Base-by-base conservation (phyloP, 35 echinoderm and acorn worm species). In the Holothuria glaberrima region DNA sequence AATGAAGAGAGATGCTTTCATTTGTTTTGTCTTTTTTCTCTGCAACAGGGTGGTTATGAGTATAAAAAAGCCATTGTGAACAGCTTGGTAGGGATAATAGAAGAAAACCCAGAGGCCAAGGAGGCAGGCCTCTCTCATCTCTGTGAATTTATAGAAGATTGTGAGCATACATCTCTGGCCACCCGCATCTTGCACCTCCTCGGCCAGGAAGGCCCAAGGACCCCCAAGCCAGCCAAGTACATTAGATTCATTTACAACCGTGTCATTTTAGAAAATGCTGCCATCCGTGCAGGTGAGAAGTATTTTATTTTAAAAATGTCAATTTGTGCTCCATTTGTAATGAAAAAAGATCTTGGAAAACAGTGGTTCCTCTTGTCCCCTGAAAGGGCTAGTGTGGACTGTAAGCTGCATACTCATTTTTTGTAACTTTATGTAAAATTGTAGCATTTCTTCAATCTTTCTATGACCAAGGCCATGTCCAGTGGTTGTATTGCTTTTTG, bases 141-240 rank as follows among this genome's bases (percentile, higher is more conserved):
- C 18, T 99, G 97, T 95, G 97, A 99, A 65, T 99, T 99, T 75
- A 99, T 99, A 68, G 93, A 99, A 67, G 97, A 99, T 74, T 99
- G 97, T 73, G 97, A 99, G 77, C 97, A 99, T 59, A 95, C 93
- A 12, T 95, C 93, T 22, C 75, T 99, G 57, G 97, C 97, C 13
- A 94, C 91, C 12, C 93, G 97, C 45, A 99, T 99, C 84, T 75
- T 99, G 33, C 97, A 99, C 58, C 93, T 99, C 34, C 86, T 99
- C 7, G 97, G 97, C 13, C 93, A 93, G 21, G 97, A 99, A 69
- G 97, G 97, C 6, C 97, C 97, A 33, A 91, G 96, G 62, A 94
- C 97, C n/a, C 88, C 88, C n/a, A 88, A 86, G 19, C 97, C 97
- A 6, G 91, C 97, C 50, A 95, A 95, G 86, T 99, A 99, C 67